A percentile compares a stretch with the other conserved stretches of the same genome.
These are phyloP conservation scores for Vidua chalybeata DNA, from an alignment of 2,113 vertebrate species.

Conservation along the genomic window DNA sequence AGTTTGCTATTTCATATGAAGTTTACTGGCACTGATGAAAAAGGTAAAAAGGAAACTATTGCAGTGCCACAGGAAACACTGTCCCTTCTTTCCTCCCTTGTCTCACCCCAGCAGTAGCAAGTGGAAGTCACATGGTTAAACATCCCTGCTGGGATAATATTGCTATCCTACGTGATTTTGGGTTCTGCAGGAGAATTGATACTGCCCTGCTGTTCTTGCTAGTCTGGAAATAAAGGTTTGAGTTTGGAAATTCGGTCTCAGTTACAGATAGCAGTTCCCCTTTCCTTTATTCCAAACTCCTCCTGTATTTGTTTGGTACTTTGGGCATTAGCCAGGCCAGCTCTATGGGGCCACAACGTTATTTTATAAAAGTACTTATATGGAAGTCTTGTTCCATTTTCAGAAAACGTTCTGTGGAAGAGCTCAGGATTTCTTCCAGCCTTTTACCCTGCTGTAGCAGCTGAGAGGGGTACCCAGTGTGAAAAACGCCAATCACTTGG, in stretches of 20 bases:
- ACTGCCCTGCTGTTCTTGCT: not conserved
- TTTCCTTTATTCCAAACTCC: not conserved
- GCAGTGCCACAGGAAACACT: not conserved
- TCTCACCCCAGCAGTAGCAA: not conserved
- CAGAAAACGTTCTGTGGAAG: not conserved
- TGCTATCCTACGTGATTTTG: not conserved
- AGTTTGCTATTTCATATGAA: not conserved
- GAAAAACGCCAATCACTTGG: no score
- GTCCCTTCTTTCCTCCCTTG: not conserved
- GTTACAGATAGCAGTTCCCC: not conserved
- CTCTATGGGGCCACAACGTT: fast-evolving
- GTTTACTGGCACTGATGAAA: not conserved
- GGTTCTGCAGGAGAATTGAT: not conserved
- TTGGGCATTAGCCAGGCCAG: not conserved
- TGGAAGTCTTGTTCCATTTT: not conserved
- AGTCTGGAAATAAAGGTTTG: not conserved
- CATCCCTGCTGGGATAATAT: not conserved
- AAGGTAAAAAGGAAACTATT: not conserved
- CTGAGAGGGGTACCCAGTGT: no score
- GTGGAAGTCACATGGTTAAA: not conserved
- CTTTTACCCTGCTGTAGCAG: not conserved
- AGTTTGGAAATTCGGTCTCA: not conserved
- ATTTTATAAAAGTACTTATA: not conserved
- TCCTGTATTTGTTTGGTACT: not conserved
- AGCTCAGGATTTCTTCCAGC: not conserved